phyloP scores from a whole-genome alignment of 2,113 vertebrate genomes.

The Oreotrochilus melanogaster region DNA sequence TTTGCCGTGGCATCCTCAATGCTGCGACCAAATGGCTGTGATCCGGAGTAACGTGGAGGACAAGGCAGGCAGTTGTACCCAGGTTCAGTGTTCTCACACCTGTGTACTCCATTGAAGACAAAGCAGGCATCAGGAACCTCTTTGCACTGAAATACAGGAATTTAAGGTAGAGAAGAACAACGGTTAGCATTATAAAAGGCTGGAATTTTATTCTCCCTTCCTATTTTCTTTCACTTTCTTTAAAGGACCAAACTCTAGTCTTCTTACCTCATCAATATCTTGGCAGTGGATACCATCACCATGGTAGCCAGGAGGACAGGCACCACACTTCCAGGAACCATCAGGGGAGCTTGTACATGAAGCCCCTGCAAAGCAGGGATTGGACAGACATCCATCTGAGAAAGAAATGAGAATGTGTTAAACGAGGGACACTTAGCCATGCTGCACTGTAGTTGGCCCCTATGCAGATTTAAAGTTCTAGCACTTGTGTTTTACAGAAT shows the following conservation, averaged over 20 bases:
- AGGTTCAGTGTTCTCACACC: conserved; percentile 93
- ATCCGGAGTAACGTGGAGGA: conserved; percentile 89
- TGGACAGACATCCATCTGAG: conserved; percentile 95
- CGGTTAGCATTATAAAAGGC: background rate
- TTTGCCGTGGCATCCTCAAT: conserved; percentile 89
- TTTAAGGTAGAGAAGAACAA: background rate
- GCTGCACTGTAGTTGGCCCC: background rate
- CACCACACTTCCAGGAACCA: conserved; percentile 93
- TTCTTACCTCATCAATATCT: conserved; percentile 92
- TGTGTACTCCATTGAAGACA: conserved; percentile 86
- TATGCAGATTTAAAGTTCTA: background rate
- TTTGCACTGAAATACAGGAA: conserved; percentile 81
- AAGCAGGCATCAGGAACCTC: conserved; percentile 93
- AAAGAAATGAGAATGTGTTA: background rate
- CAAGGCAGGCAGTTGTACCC: conserved; percentile 97
- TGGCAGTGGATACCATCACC: conserved; percentile 91
- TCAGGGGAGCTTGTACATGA: conserved; percentile 91
- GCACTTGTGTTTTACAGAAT: background rate
- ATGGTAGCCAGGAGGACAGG: conserved; percentile 89
- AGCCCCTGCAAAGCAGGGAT: conserved; percentile 91
- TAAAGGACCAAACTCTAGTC: background rate
- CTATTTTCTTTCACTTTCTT: background rate
- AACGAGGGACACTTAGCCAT: background rate
- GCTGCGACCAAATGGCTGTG: conserved; percentile 91
- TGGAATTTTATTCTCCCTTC: background rate